Evolutionary conservation across 2,797 vertebrate genomes (phyloP), one percentile per base, ranked within the genome.

Genomic region (Rhyacichthys aspro): DNA sequence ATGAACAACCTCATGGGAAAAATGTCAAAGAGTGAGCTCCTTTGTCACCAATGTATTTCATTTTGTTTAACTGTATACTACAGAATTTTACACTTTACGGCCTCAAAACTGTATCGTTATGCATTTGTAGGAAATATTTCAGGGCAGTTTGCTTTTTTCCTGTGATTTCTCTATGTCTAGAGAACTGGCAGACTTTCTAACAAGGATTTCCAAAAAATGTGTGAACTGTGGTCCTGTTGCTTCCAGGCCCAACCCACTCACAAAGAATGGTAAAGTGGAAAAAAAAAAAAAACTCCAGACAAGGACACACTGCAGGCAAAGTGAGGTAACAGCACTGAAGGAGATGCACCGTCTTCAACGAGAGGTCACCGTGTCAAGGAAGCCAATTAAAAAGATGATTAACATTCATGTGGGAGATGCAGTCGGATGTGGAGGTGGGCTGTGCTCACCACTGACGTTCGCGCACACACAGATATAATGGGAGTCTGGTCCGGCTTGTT

Each of bases 361-460:
- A 81, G 83, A 74, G 90, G 86, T 90, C 88, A 81, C 43, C 7
- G 37, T 82, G 86, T 88, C 81, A 81, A 74, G 69, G 67, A 81
- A 89, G 83, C 72, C 86, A 90, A 87, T 90, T 90, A 89, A 88
- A 88, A 88, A 83, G 83, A 86, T 89, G 87, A 92, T 90, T 88
- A 90, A 90, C 85, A 88, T 85, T 83, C 87, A 81, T 79, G 72
- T 76, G 86, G 83, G 82, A 88, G 81, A 80, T 69, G 73, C 69
- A n/a, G 59, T 7, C 63, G 54, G 74, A 70, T 12, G 43, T 78
- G 75, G 75, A 78, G 74, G 78, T 81, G 72, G 67, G 69, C 17
- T 56, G 38, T 62, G 45, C 60, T 54, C 41, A 43, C 57, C 39
- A 43, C 32, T 45, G 49, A 36, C 42, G 36, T 23, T 41, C 57